Conservation (phyloP, 2,797 vertebrate genomes). For the Microctenopoma stevenorrisi region DNA sequence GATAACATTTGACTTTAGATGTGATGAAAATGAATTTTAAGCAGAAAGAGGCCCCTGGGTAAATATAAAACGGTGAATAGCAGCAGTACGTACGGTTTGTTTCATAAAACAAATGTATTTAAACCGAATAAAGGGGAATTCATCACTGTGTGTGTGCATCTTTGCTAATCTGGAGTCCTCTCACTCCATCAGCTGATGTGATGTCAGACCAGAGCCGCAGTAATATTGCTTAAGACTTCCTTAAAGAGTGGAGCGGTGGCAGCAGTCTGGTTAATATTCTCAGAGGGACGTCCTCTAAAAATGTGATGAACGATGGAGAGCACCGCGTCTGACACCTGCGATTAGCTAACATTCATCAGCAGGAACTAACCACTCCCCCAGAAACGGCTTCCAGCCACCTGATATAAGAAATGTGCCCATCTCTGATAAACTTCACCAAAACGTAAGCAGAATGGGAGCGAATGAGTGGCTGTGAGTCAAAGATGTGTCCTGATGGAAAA, state of each 20-base stretch:
- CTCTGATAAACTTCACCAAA: slow-evolving; percentile 46
- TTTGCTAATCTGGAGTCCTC: background rate
- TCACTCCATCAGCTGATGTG: slow-evolving; percentile 26
- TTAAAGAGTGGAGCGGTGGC: slow-evolving; percentile 54
- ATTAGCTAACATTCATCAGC: slow-evolving; percentile 72
- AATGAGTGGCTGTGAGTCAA: slow-evolving; percentile 52
- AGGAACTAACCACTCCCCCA: slow-evolving; percentile 49
- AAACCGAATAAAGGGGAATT: background rate
- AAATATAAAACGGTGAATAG: no score
- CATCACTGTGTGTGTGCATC: background rate
- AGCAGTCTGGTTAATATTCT: slow-evolving; percentile 63
- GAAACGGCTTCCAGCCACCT: slow-evolving; percentile 49
- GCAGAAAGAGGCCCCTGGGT: no score
- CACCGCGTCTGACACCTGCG: slow-evolving; percentile 48
- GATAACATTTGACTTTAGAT: background rate
- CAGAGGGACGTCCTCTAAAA: slow-evolving; percentile 61
- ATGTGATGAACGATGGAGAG: slow-evolving; percentile 60
- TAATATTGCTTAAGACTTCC: slow-evolving; percentile 57
- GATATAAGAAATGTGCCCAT: slow-evolving; percentile 54
- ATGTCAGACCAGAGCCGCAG: slow-evolving; percentile 33
- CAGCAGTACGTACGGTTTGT: background rate
- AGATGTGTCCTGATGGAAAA: slow-evolving; percentile 39
- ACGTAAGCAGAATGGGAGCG: slow-evolving; percentile 39
- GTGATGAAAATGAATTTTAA: no score
- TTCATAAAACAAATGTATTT: background rate